These are phyloP conservation scores for Lysandra coridon DNA, from an alignment of 2,888 invertebrate genomes.

Conservation along the genomic window DNA sequence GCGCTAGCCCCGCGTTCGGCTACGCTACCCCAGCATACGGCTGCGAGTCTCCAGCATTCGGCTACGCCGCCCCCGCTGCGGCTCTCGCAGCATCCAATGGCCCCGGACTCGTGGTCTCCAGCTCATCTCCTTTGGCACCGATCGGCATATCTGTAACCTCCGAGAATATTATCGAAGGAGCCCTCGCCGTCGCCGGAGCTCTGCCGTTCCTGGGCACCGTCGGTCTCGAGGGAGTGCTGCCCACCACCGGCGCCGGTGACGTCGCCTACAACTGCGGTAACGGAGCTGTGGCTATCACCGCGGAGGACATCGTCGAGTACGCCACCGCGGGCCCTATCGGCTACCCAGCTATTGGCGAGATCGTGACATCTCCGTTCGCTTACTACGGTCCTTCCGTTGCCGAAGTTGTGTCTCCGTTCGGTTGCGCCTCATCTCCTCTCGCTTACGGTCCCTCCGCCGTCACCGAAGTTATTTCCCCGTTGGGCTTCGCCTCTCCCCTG, in stretches of 20 bases:
- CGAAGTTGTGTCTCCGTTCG: background rate
- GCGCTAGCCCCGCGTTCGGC: background rate
- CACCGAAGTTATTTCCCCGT: background rate
- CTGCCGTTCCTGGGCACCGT: constrained; percentile 46
- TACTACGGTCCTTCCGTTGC: constrained; percentile 33
- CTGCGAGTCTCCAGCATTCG: background rate
- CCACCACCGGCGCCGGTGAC: constrained; percentile 44
- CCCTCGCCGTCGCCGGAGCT: constrained; percentile 41
- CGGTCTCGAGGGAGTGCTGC: constrained; percentile 41
- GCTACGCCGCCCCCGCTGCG: constrained; percentile 1
- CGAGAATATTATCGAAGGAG: constrained; percentile 47
- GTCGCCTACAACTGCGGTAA: constrained; percentile 42
- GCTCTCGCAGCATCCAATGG: constrained; percentile 34
- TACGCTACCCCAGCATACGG: background rate
- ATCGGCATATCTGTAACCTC: constrained; percentile 42
- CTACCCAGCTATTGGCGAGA: constrained; percentile 2
- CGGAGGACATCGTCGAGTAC: constrained; percentile 22
- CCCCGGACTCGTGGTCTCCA: constrained; percentile 43
- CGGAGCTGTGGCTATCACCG: constrained; percentile 34
- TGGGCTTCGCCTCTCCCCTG: background rate
- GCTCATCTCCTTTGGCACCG: constrained; percentile 42
- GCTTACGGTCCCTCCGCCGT: background rate
- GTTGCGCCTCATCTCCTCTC: background rate
- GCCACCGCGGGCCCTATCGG: constrained; percentile 20
- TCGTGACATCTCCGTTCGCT: constrained; percentile 39